A percentile compares a stretch with the other conserved stretches of the same genome.
These are phyloP conservation scores for Chymomyza amoena DNA, from an alignment of 2,888 invertebrate species.

Conservation along the genomic window DNA sequence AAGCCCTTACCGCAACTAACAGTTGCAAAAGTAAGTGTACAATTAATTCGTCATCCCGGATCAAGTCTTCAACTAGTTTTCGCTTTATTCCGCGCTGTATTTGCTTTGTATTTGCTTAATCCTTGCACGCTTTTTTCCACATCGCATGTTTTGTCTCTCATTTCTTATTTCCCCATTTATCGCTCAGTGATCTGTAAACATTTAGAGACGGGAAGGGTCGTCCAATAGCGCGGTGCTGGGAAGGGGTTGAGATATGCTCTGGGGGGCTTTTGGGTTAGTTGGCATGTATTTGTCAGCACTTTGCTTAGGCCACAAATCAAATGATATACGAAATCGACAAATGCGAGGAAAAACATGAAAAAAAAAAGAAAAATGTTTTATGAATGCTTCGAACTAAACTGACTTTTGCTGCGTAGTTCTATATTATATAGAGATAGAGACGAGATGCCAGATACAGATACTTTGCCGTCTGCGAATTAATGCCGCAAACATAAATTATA, in stretches of 20 bases:
- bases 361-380: too few species aligned
- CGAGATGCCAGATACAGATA: conserved; percentile 4
- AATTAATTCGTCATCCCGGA: neutral
- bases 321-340: neutral
- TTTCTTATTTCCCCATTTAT: neutral
- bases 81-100: neutral
- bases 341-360: neutral
- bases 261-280: neutral
- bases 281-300: neutral
- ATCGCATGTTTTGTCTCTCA: neutral
- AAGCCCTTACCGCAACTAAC: too few species aligned
- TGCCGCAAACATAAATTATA: conserved; percentile 51
- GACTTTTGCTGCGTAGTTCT: neutral
- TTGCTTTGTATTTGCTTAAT: neutral
- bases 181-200: neutral
- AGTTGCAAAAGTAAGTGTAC: neutral
- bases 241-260: neutral
- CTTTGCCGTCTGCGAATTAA: conserved; percentile 56
- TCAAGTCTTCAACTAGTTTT: neutral
- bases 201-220: neutral
- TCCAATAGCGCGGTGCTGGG: neutral
- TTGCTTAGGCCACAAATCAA: neutral
- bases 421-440: neutral
- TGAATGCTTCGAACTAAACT: neutral
- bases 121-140: neutral